phyloP scores from a whole-genome alignment of 2,797 vertebrate species.

The Bovichtus diacanthus region DNA sequence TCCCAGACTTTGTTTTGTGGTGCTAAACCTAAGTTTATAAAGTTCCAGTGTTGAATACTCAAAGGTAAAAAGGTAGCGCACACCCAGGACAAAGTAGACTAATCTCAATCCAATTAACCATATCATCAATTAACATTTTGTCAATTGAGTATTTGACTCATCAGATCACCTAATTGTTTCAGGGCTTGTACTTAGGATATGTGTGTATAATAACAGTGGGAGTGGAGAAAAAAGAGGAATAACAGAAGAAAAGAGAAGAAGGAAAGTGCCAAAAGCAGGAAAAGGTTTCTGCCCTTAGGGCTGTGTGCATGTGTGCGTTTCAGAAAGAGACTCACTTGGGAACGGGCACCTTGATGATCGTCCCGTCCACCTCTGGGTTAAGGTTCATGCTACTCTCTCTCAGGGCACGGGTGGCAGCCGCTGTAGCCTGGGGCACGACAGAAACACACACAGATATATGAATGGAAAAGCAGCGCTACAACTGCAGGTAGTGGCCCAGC shows the following conservation, averaged over 20 bases:
- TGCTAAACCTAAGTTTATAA: too few species aligned
- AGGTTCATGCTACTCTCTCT: conserved; percentile 97
- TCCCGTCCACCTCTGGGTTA: conserved; percentile 95
- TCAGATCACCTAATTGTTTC: not conserved
- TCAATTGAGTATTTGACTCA: not conserved
- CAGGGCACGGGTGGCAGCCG: conserved; percentile 90
- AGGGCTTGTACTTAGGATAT: not conserved
- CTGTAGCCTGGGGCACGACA: conserved; percentile 87
- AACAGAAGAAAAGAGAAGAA: conserved; percentile 18
- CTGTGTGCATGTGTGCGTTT: conserved; percentile 34
- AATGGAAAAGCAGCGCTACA: conserved; percentile 44
- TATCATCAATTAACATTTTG: not conserved
- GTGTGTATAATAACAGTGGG: not conserved
- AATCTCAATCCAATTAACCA: too few species aligned
- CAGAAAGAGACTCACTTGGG: conserved; percentile 91
- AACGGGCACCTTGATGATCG: conserved; percentile 93
- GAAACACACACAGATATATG: conserved; percentile 10
- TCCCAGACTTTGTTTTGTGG: too few species aligned
- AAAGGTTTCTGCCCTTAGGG: conserved; percentile 33
- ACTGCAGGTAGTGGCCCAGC: conserved; percentile 75
- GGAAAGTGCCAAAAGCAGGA: conserved; percentile 13
- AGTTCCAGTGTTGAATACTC: too few species aligned
- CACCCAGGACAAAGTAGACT: too few species aligned
- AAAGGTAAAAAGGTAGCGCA: too few species aligned
- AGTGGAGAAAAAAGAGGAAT: conserved; percentile 6